phyloP scores from a whole-genome alignment of 2,113 vertebrate species.

The Pomatorhinus ruficollis region DNA sequence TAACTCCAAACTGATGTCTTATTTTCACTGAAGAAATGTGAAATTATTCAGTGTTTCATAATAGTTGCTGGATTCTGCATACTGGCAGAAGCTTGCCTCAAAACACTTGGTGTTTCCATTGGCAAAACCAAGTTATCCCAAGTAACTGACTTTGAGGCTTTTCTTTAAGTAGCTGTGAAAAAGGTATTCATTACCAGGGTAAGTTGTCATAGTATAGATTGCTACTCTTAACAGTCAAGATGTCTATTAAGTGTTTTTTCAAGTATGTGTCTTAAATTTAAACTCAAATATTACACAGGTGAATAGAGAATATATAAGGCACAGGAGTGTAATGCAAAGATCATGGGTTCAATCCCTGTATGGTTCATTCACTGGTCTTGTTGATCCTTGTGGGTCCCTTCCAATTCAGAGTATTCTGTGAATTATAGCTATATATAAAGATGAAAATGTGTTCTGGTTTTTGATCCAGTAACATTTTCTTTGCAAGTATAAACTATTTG shows the following conservation, averaged over 20 bases:
- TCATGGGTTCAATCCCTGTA: fast-evolving
- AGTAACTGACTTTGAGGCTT: neutral
- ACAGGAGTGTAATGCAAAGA: neutral
- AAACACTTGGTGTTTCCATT: neutral
- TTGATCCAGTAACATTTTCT: neutral
- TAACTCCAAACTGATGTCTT: neutral
- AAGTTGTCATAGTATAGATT: neutral
- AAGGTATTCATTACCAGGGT: neutral
- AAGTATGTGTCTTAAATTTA: neutral
- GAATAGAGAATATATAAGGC: neutral
- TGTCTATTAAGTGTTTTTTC: neutral
- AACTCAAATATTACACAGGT: neutral
- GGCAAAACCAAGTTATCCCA: neutral
- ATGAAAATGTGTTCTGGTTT: neutral
- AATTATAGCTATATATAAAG: neutral
- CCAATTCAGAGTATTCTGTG: neutral
- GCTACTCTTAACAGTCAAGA: neutral
- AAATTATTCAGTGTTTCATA: neutral
- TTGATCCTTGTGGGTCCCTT: neutral
- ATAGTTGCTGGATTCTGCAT: neutral
- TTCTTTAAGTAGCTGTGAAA: neutral
- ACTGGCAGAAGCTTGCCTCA: neutral
- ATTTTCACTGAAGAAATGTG: neutral
- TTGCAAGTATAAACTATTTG: neutral
- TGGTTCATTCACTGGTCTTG: neutral